Base-by-base conservation (phyloP, 1,140 invertebrate genomes). In the Prorops nasuta region DNA sequence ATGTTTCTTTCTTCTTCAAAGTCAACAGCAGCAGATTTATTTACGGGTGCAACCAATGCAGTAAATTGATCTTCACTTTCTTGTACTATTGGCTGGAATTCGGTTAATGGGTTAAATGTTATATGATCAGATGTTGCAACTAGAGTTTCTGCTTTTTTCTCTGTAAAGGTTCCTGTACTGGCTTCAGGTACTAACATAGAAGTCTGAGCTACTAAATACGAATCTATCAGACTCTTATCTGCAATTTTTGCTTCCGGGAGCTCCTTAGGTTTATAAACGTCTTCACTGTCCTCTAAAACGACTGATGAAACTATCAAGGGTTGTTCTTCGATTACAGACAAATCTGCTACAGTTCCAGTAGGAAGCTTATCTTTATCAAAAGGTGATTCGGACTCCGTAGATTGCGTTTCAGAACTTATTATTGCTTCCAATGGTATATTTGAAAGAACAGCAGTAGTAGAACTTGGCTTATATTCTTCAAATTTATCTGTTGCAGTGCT, bases 231-330 rank as follows among this genome's bases (percentile, higher is more conserved):
- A 24, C 37, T 58, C 54, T 62, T 58, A 0, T 65, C 57, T 1
- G 77, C 77, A 41, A 24, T 67, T 58, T 61, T 72, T 3, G 22
- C 52, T 42, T 71, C 60, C 3, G 72, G 72, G 24, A 67, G 38
- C 38, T 67, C 58, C 40, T 54, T 56, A n/a, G 55, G 37, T 44
- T 56, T 60, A 35, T 77, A 78, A 37, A 64, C 56, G 10, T 45
- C 66, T 65, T 83, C 81, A 64, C 80, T 82, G 42, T 83, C 80
- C 18, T 74, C 72, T 19, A 66, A 55, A 6, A 57, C 59, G 2
- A 79, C 56, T 12, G 73, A 56, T 3, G 69, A 68, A n/a, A 79
- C 53, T 32, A 70, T 42, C 35, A 79, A 10, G 45, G 70, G 52
- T 63, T 71, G 61, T 41, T 69, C 54, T 51, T 72, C 69, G 12